Conservation (phyloP, 2,113 vertebrate species). For the Sterna hirundo region DNA sequence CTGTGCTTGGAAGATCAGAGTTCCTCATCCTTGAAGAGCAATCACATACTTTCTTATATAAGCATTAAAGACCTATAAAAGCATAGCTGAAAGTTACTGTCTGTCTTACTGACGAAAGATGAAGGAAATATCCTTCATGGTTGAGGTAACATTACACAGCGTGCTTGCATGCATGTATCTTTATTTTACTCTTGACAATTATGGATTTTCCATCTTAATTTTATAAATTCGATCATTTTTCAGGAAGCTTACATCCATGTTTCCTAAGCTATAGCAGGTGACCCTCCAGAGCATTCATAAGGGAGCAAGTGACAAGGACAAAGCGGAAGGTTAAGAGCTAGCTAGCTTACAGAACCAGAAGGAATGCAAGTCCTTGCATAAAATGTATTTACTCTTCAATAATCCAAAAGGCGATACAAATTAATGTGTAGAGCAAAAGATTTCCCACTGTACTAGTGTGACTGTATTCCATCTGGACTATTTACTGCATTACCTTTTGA, state of each 20-base stretch:
- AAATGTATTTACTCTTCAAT: background rate
- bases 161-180: background rate
- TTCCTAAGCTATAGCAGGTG: background rate
- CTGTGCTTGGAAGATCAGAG: background rate
- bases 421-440: background rate
- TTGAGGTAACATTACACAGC: background rate
- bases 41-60: background rate
- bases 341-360: background rate
- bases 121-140: background rate
- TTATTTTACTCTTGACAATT: background rate
- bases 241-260: fast-evolving
- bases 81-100: background rate
- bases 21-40: slow-evolving; percentile 46
- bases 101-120: background rate
- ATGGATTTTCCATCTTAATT: background rate
- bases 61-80: slow-evolving; percentile 17
- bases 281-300: background rate
- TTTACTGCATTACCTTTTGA: background rate
- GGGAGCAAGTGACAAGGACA: background rate
- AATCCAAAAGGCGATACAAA: background rate
- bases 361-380: background rate
- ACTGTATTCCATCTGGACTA: background rate
- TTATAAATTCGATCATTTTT: background rate
- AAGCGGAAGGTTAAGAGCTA: background rate
- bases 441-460: background rate